Percentiles rank a stretch among this genome's conserved stretches.
Conservation (phyloP, 2,113 vertebrate species). For the Dissostichus mawsoni region DNA sequence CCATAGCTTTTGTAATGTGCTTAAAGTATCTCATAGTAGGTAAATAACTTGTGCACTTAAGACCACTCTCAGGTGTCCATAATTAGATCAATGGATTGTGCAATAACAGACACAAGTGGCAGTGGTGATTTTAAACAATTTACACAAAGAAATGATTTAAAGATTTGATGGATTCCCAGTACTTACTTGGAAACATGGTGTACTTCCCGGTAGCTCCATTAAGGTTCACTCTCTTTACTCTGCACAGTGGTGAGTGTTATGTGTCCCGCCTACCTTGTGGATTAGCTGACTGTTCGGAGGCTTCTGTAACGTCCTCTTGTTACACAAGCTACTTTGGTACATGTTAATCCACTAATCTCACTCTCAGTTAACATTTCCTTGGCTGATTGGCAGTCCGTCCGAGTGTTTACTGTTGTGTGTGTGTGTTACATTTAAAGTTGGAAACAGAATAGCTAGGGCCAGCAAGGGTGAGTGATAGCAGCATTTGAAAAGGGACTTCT, state of each 20-base stretch:
- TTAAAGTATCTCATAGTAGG: neutral
- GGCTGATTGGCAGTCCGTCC: conserved; percentile 57
- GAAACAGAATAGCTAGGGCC: neutral
- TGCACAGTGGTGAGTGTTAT: conserved; percentile 1
- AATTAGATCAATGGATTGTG: conserved; percentile 31
- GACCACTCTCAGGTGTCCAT: conserved; percentile 3
- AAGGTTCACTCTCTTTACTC: conserved; percentile 4
- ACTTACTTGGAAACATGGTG: conserved; percentile 52
- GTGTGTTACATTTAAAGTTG: neutral
- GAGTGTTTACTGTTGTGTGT: neutral
- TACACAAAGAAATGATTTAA: neutral
- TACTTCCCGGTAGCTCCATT: neutral
- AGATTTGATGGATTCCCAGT: neutral
- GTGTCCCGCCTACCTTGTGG: conserved; percentile 41
- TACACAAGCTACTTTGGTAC: conserved; percentile 77
- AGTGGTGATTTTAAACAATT: neutral
- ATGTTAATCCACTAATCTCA: conserved; percentile 81
- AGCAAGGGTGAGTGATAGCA: neutral
- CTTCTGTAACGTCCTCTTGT: conserved; percentile 53
- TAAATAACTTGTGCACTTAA: conserved; percentile 8
- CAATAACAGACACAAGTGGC: conserved; percentile 12
- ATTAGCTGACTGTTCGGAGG: conserved; percentile 63
- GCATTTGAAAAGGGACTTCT: conserved; percentile 2
- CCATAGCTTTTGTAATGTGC: neutral
- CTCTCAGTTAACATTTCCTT: conserved; percentile 69